Evolutionary conservation across 2,797 vertebrate genomes (phyloP).

Genomic region (Anguilla marmorata): DNA sequence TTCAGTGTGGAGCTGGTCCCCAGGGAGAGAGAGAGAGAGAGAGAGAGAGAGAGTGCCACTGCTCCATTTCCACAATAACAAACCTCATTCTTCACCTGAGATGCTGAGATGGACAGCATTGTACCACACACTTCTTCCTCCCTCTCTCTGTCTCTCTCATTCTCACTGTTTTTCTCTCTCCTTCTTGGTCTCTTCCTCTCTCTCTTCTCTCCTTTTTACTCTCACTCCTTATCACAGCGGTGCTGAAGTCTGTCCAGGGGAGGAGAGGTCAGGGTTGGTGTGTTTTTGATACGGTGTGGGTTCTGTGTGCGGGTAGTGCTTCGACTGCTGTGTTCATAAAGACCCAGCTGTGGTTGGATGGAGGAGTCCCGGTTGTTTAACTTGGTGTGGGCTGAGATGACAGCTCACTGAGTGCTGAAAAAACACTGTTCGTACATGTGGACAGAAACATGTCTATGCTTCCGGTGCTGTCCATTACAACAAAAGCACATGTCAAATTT

Average conservation of each 20-base stretch:
- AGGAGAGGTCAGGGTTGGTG: not conserved
- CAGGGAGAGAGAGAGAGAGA: slow-evolving; percentile 44
- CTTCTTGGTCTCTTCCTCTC: not conserved
- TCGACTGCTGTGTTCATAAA: too few species aligned
- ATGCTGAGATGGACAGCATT: not conserved
- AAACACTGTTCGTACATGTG: too few species aligned
- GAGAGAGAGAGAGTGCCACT: slow-evolving; percentile 6
- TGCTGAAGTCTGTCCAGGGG: not conserved
- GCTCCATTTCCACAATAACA: slow-evolving; percentile 38
- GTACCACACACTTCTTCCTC: not conserved
- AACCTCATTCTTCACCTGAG: not conserved
- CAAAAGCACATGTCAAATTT: too few species aligned
- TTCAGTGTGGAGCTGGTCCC: slow-evolving; percentile 48
- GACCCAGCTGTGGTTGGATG: not conserved
- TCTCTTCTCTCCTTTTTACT: not conserved
- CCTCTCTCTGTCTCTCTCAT: not conserved
- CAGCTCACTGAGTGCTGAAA: not conserved
- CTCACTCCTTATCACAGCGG: not conserved
- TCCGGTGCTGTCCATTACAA: not conserved
- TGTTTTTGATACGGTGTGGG: not conserved
- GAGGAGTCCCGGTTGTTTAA: not conserved
- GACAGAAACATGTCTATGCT: too few species aligned
- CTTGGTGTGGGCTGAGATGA: not conserved
- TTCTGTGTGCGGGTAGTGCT: too few species aligned
- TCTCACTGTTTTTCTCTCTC: not conserved